These are phyloP conservation scores for Actinia tenebrosa DNA, from an alignment of 64 coral and sea anemone genomes.

Conservation along the genomic window DNA sequence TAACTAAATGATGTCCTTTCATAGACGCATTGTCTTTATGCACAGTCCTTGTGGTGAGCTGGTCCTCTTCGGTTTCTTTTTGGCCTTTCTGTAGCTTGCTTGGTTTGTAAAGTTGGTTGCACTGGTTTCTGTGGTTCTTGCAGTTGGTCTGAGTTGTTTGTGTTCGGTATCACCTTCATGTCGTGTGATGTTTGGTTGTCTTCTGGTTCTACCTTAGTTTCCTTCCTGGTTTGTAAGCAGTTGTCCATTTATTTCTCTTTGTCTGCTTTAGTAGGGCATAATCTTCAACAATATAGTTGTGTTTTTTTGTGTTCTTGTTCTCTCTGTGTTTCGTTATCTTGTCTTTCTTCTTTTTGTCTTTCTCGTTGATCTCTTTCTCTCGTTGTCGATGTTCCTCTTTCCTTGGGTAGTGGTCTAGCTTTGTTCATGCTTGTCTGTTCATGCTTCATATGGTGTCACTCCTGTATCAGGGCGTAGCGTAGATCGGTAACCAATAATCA, in stretches of 20 bases:
- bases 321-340: not conserved
- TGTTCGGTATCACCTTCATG: too few species aligned
- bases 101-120: too few species aligned
- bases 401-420: constrained; percentile 23
- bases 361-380: not conserved
- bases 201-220: too few species aligned
- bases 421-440: constrained; percentile 19
- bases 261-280: constrained; percentile 38
- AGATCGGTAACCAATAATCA: constrained; percentile 13
- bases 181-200: too few species aligned
- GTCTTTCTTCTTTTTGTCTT: constrained; percentile 27
- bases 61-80: too few species aligned
- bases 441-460: constrained; percentile 2
- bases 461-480: constrained; percentile 28
- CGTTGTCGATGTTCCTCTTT: not conserved
- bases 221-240: constrained; percentile 46
- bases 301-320: constrained; percentile 26
- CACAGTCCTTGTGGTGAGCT: too few species aligned
- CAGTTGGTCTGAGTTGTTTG: too few species aligned
- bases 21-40: too few species aligned
- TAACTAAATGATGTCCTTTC: too few species aligned
- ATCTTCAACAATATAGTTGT: constrained; percentile 26
- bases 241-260: constrained; percentile 60
- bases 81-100: too few species aligned
- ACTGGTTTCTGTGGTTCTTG: too few species aligned